A percentile compares a stretch with the other conserved stretches of the same genome.
phyloP scores from a whole-genome alignment of 2,888 invertebrate genomes.

The Nomada ferruginata region DNA sequence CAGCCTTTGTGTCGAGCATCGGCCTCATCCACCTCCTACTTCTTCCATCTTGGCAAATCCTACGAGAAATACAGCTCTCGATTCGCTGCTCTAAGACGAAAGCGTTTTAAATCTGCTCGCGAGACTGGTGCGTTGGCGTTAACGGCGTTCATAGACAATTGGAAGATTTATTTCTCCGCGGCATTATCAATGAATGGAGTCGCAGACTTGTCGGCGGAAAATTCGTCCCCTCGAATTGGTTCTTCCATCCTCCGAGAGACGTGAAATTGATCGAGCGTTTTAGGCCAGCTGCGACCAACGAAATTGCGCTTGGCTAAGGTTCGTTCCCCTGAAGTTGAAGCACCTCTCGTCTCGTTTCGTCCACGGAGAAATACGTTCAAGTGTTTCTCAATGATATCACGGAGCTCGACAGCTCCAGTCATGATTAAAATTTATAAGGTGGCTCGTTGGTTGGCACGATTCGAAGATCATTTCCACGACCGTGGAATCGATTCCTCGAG shows the following conservation, averaged over 20 bases:
- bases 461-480: neutral
- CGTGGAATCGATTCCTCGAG: neutral
- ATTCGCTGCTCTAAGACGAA: constrained; percentile 1
- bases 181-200: constrained; percentile 18
- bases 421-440: constrained; percentile 26
- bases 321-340: constrained; percentile 8
- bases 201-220: neutral
- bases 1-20: constrained; percentile 14
- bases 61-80: constrained; percentile 30
- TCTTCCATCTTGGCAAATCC: constrained; percentile 38
- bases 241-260: neutral
- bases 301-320: constrained; percentile 18
- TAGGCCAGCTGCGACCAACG: neutral
- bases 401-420: neutral
- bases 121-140: neutral
- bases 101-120: neutral
- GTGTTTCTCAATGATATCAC: constrained; percentile 9
- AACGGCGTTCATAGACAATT: constrained; percentile 5
- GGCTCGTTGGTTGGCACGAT: neutral
- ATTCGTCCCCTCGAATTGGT: constrained; percentile 1
- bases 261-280: constrained; percentile 10
- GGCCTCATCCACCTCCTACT: neutral
- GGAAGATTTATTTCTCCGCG: constrained; percentile 10
- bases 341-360: constrained; percentile 12
- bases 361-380: constrained; percentile 9